These are phyloP conservation scores for Volucella bombylans DNA, from an alignment of 2,888 invertebrate species.

Conservation along the genomic window DNA sequence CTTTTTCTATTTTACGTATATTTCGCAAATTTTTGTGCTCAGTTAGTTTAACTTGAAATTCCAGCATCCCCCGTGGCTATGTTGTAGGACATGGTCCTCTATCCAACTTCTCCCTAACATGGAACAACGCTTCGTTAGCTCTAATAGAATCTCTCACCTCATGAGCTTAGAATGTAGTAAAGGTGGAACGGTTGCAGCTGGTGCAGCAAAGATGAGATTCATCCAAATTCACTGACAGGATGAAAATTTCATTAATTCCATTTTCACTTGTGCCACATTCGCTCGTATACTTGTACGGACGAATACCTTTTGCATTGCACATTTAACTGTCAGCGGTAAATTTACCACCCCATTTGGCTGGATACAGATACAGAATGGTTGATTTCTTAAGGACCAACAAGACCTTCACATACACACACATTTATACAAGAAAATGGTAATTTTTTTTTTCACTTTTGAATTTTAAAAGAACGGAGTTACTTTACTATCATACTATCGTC, in stretches of 20 bases:
- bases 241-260: constrained; percentile 73
- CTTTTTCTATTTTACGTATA: constrained; percentile 63
- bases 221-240: constrained; percentile 69
- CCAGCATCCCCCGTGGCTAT: constrained; percentile 39
- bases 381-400: constrained; percentile 44
- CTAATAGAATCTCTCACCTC: constrained; percentile 67
- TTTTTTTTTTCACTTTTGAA: constrained; percentile 7
- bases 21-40: constrained; percentile 32
- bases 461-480: constrained; percentile 1
- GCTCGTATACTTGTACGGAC: constrained; percentile 1
- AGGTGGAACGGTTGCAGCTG: constrained; percentile 6
- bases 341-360: constrained; percentile 42
- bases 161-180: neutral
- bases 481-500: no score
- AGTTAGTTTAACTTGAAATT: constrained; percentile 68
- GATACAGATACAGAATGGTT: constrained; percentile 33
- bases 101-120: no score
- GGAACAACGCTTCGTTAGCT: constrained; percentile 58
- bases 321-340: constrained; percentile 70
- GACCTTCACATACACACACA: constrained; percentile 10
- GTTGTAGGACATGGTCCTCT: constrained; percentile 3
- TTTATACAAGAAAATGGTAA: neutral
- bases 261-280: constrained; percentile 60
- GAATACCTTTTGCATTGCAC: constrained; percentile 40
- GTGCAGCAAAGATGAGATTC: constrained; percentile 47